Evolutionary conservation across 2,113 vertebrate species (phyloP), one percentile per base, ranked within the genome.

Genomic region (Xenopus laevis): DNA sequence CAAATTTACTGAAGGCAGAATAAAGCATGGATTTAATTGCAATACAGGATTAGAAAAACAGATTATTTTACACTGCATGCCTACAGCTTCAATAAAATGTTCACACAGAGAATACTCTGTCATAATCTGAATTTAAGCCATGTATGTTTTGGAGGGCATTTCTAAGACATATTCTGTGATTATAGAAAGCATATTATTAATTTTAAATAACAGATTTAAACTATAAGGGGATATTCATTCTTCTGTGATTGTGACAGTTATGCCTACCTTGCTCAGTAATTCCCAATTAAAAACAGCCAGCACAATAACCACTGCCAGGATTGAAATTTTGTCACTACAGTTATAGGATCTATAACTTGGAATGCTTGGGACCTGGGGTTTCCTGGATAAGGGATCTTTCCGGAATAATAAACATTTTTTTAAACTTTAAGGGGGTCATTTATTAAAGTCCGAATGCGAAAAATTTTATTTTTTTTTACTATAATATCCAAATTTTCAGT

Each of bases 1-100:
- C 55, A 61, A 68, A 75, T 75, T 73, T 50, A 80, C 65, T 77
- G 69, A 75, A 84, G 68, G 79, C 4, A 79, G 73, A 77, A 81
- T 67, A 82, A 84, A 86, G 86, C 64, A 83, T 59, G 76, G 73
- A 84, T 79, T 83, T 84, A 86, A 83, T 87, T 81, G 81, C 77
- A 86, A 80, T 84, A 79, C 60, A 82, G 77, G 81, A 86, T 82
- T 84, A 82, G 80, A 21, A 85, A 82, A 69, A 21, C 81, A 83
- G 78, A 84, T 83, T 83, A 89, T 80, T 82, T 65, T 71, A 79
- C 78, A 78, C 81, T 79, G 68, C 71, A 80, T 79, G 59, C 79
- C 33, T 0, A 6, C 62, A 79, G 73, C 55, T 79, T 61, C 69
- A 78, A 80, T 80, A 81, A 33, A 82, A 68, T 62, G 13, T 65